These are phyloP conservation scores for Meteorus sp. DNA, from an alignment of 1,140 invertebrate genomes.

Conservation along the genomic window DNA sequence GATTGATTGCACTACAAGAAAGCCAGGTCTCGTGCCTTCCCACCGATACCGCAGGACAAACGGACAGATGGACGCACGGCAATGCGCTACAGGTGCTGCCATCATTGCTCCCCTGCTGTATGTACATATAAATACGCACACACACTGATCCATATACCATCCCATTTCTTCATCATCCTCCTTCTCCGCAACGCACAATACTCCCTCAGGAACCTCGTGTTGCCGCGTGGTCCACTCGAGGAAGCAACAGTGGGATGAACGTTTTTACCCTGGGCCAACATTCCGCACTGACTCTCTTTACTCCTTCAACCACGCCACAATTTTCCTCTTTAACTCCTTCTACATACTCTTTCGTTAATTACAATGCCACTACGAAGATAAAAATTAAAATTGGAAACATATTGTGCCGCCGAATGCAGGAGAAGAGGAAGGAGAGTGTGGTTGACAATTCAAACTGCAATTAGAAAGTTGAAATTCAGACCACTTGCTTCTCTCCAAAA, in stretches of 20 bases:
- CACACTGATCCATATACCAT: conserved; percentile 25
- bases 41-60: conserved; percentile 32
- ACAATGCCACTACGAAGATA: conserved; percentile 26
- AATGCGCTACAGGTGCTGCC: conserved; percentile 46
- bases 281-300: conserved; percentile 34
- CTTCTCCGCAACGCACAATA: conserved; percentile 26
- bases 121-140: no score
- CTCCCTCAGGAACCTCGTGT: neutral
- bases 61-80: conserved; percentile 43
- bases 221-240: conserved; percentile 19
- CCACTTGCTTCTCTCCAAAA: no score
- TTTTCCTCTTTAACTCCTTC: neutral
- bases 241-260: conserved; percentile 18
- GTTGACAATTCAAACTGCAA: no score
- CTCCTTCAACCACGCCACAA: neutral
- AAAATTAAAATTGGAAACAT: no score
- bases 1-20: conserved; percentile 49
- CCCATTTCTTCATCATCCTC: conserved; percentile 4
- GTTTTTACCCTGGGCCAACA: conserved; percentile 47
- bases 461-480: no score
- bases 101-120: no score
- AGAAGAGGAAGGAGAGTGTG: no score
- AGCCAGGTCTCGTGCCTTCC: conserved; percentile 38
- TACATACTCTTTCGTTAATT: conserved; percentile 1
- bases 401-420: no score